A percentile compares a stretch with the other conserved stretches of the same genome.
These are phyloP conservation scores for Zalophus californianus DNA, from an alignment of 2,797 vertebrate species.

Conservation along the genomic window DNA sequence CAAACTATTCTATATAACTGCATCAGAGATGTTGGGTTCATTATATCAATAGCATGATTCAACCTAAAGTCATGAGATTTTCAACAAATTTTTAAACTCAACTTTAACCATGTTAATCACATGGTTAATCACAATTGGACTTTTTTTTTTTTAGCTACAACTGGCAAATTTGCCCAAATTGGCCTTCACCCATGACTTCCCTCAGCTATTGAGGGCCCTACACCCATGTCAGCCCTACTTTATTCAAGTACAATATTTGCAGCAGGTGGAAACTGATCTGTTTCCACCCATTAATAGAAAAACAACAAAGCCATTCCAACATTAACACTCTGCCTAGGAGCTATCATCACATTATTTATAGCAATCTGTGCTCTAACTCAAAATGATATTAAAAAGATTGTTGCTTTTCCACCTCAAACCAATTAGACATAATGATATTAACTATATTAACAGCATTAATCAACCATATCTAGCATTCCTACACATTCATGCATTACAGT, in stretches of 20 bases:
- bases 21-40: neutral
- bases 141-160: neutral
- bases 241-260: neutral
- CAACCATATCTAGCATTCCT: neutral
- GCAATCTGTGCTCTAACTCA: neutral
- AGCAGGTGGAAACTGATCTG: neutral
- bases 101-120: neutral
- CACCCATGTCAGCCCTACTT: neutral
- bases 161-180: neutral
- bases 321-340: neutral
- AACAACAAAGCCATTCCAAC: neutral
- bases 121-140: neutral
- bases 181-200: neutral
- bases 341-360: neutral
- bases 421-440: neutral
- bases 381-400: neutral
- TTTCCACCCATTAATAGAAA: neutral
- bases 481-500: neutral
- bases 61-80: neutral
- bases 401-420: neutral
- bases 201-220: neutral
- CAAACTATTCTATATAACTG: neutral
- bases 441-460: neutral
- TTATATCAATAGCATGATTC: constrained; percentile 61
- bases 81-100: neutral